These are phyloP conservation scores for Alouatta palliata DNA, from an alignment of 2,113 vertebrate genomes.

Conservation along the genomic window DNA sequence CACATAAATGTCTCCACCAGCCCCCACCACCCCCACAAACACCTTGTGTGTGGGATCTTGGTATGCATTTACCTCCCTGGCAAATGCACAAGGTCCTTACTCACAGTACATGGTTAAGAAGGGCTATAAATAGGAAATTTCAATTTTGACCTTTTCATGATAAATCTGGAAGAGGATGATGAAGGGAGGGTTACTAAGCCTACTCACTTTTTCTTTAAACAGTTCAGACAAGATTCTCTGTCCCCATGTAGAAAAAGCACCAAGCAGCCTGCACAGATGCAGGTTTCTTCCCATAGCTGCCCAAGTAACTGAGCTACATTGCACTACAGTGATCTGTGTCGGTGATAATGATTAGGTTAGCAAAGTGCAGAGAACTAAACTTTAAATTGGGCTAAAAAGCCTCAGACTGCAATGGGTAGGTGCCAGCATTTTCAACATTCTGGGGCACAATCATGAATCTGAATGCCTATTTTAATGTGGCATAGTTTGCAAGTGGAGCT, in stretches of 20 bases:
- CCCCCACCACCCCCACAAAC: neutral
- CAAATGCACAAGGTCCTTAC: neutral
- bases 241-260: neutral
- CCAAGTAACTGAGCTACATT: neutral
- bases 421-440: neutral
- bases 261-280: neutral
- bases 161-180: constrained; percentile 68
- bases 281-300: constrained; percentile 20
- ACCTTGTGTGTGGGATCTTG: neutral
- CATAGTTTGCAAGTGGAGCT: neutral
- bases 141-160: constrained; percentile 62
- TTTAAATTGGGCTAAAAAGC: neutral
- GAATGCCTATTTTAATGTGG: constrained; percentile 31
- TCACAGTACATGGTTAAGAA: constrained; percentile 20
- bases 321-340: neutral
- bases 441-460: neutral
- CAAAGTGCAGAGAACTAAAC: neutral
- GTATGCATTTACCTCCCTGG: neutral
- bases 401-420: neutral
- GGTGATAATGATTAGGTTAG: constrained; percentile 33
- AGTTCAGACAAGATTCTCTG: neutral
- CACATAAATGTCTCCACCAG: neutral
- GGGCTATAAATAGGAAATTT: constrained; percentile 59
- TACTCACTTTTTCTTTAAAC: neutral
- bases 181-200: constrained; percentile 56